A percentile compares a stretch with the other conserved stretches of the same genome.
These are phyloP conservation scores for Alligator mississippiensis DNA, from an alignment of 2,113 vertebrate species.

Conservation along the genomic window DNA sequence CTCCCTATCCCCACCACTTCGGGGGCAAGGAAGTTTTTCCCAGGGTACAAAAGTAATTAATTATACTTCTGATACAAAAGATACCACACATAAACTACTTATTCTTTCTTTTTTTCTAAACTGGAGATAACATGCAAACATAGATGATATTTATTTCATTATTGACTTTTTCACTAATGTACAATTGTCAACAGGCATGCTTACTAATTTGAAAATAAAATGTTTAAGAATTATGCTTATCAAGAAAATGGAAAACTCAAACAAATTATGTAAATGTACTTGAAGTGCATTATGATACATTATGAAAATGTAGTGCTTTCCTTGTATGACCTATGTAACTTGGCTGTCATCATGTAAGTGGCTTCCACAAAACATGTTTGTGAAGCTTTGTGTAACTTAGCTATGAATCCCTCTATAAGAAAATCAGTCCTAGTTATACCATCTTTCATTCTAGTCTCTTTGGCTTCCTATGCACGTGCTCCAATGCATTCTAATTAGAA, in stretches of 20 bases:
- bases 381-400: background rate
- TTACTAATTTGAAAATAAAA: background rate
- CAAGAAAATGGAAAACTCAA: background rate
- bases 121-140: background rate
- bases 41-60: no score
- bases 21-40: no score
- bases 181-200: background rate
- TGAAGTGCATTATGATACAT: no score
- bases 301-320: background rate
- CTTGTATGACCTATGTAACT: background rate
- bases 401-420: background rate
- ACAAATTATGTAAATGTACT: background rate
- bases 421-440: background rate
- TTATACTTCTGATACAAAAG: no score
- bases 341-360: background rate
- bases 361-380: background rate
- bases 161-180: background rate
- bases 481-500: no score
- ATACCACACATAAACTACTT: background rate
- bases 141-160: background rate
- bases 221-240: background rate
- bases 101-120: background rate
- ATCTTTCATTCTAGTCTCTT: background rate
- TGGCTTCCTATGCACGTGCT: no score
- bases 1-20: no score